These are phyloP conservation scores for Holcopasites calliopsidis DNA, from an alignment of 1,140 invertebrate genomes.

Conservation along the genomic window DNA sequence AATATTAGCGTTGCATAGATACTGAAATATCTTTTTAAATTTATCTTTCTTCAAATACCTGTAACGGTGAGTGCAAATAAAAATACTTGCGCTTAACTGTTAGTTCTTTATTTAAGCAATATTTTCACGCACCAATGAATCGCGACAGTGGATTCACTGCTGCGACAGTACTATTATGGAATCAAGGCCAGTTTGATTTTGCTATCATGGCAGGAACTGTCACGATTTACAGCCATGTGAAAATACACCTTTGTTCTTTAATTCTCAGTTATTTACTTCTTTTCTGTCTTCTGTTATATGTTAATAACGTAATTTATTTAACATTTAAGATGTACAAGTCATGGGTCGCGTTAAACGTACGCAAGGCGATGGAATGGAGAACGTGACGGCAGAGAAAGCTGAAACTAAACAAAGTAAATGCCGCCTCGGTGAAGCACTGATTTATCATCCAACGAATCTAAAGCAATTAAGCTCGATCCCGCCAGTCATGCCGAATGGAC, in stretches of 20 bases:
- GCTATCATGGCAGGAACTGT: too few relatives aligned
- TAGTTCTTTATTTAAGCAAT: too few relatives aligned
- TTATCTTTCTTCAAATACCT: neutral
- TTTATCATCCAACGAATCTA: conserved; percentile 78
- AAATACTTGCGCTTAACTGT: neutral
- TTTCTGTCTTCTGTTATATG: neutral
- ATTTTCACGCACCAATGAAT: too few relatives aligned
- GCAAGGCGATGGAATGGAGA: conserved; percentile 82
- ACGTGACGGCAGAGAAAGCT: conserved; percentile 57
- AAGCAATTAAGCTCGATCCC: conserved; percentile 71
- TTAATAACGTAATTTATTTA: neutral
- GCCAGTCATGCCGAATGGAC: conserved; percentile 76
- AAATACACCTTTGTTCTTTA: too few relatives aligned
- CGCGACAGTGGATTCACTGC: too few relatives aligned
- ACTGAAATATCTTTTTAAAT: neutral
- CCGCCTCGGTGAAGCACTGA: conserved; percentile 74
- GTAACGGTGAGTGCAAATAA: neutral
- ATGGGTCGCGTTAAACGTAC: conserved; percentile 73
- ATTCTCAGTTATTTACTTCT: too few relatives aligned
- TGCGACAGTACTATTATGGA: too few relatives aligned
- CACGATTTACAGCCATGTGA: too few relatives aligned
- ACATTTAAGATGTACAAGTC: conserved; percentile 59
- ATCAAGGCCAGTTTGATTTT: too few relatives aligned
- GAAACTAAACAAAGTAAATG: conserved; percentile 65
- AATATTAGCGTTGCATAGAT: neutral